Conservation (phyloP, 2,113 vertebrate species). For the Sinocyclocheilus maitianheensis region DNA sequence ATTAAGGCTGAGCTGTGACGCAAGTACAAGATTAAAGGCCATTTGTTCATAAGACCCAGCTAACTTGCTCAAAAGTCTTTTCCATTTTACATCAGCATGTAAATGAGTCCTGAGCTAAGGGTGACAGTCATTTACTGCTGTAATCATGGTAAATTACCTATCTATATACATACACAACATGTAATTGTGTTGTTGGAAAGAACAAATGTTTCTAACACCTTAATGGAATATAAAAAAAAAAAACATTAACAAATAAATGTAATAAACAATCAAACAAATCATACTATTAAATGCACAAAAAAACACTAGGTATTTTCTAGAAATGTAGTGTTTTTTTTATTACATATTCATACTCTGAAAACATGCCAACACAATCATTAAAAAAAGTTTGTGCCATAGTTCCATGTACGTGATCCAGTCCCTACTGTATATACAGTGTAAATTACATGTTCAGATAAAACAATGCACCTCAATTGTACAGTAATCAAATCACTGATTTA, state of each 20-base stretch:
- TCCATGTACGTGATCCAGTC: background rate
- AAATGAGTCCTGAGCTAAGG: constrained; percentile 5
- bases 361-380: background rate
- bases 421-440: background rate
- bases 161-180: background rate
- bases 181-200: background rate
- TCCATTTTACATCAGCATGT: background rate
- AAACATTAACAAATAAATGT: background rate
- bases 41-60: constrained; percentile 7
- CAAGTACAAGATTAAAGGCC: background rate
- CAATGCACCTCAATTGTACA: background rate
- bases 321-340: background rate
- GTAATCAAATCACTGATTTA: background rate
- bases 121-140: background rate
- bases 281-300: background rate
- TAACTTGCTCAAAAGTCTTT: background rate
- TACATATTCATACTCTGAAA: background rate
- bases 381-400: background rate
- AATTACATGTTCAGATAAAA: background rate
- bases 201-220: background rate
- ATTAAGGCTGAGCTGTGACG: constrained; percentile 14
- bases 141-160: background rate
- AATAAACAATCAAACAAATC: background rate
- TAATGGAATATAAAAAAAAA: background rate
- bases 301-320: background rate